These are phyloP conservation scores for Hartigia nigra DNA, from an alignment of 2,888 invertebrate species.

Conservation along the genomic window DNA sequence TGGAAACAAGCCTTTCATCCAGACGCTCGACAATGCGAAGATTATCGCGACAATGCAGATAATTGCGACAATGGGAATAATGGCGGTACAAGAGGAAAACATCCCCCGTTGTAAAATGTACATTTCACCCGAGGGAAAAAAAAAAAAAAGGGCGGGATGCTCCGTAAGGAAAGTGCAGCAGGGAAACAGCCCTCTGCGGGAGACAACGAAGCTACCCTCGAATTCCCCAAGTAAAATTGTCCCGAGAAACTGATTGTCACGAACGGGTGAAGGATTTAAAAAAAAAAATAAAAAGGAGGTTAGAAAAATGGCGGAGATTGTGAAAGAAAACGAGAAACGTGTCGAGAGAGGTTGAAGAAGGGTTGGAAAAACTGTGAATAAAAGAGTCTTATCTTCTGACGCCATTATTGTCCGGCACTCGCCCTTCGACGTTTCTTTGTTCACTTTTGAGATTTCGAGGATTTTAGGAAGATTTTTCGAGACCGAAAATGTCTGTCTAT, in stretches of 20 bases:
- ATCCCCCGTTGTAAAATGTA: conserved; percentile 19
- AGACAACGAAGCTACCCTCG: background rate
- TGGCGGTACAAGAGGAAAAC: conserved; percentile 17
- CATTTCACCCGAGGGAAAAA: conserved; percentile 17
- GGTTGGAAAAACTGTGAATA: background rate
- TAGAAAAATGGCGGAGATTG: conserved; percentile 7
- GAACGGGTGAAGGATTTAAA: conserved; percentile 14
- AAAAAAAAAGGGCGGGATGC: conserved; percentile 16
- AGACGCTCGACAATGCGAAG: conserved; percentile 18
- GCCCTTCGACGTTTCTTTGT: background rate
- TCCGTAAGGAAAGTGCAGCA: background rate
- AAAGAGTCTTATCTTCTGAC: background rate
- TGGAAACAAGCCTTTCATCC: conserved; percentile 8
- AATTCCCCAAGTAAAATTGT: background rate
- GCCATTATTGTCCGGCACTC: background rate
- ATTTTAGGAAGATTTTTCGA: background rate
- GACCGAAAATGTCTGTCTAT: background rate
- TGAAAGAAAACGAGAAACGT: background rate
- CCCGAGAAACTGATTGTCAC: background rate
- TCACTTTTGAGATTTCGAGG: background rate
- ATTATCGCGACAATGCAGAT: conserved; percentile 30
- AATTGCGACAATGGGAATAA: conserved; percentile 30
- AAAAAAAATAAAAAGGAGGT: conserved; percentile 10
- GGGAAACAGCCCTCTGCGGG: conserved; percentile 19
- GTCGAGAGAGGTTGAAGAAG: background rate